Evolutionary conservation across 2,797 vertebrate genomes (phyloP).

Genomic region (Crocidura indochinensis): DNA sequence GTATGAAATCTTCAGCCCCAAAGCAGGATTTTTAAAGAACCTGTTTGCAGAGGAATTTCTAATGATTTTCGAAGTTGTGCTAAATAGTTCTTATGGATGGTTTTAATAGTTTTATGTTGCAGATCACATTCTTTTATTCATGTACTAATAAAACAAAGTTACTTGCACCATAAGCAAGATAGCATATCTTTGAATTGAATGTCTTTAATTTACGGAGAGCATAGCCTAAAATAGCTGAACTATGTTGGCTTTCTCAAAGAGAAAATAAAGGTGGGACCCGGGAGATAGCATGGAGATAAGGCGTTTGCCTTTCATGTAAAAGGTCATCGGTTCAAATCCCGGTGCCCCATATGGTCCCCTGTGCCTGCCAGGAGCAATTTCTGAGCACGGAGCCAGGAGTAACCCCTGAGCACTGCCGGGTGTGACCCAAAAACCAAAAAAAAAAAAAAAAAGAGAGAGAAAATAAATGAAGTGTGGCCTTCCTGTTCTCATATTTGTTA

Average conservation of each 20-base stretch:
- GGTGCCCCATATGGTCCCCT: no score
- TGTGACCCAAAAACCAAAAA: no score
- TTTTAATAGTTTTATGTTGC: slow-evolving; percentile 37
- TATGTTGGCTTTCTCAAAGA: slow-evolving; percentile 10
- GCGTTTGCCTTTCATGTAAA: no score
- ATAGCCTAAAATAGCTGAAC: slow-evolving; percentile 9
- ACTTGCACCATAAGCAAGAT: neutral
- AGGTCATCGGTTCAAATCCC: no score
- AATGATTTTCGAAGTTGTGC: slow-evolving; percentile 25
- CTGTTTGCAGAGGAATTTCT: slow-evolving; percentile 49
- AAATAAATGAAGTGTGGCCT: neutral
- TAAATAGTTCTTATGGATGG: slow-evolving; percentile 33
- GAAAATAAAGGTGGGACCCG: no score
- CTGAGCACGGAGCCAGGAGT: no score
- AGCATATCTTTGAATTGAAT: slow-evolving; percentile 46
- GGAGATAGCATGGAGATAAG: no score
- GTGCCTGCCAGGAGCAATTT: no score
- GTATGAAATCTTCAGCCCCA: no score
- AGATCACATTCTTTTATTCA: neutral
- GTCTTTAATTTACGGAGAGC: slow-evolving; percentile 50
- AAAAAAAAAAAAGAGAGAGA: no score
- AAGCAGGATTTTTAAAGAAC: neutral
- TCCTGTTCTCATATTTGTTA: neutral
- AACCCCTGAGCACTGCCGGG: no score
- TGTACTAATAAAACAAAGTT: neutral